Evolutionary conservation across 2,888 invertebrate genomes (phyloP), one percentile per base, ranked within the genome.

Genomic region (Brachyopa scutellaris): DNA sequence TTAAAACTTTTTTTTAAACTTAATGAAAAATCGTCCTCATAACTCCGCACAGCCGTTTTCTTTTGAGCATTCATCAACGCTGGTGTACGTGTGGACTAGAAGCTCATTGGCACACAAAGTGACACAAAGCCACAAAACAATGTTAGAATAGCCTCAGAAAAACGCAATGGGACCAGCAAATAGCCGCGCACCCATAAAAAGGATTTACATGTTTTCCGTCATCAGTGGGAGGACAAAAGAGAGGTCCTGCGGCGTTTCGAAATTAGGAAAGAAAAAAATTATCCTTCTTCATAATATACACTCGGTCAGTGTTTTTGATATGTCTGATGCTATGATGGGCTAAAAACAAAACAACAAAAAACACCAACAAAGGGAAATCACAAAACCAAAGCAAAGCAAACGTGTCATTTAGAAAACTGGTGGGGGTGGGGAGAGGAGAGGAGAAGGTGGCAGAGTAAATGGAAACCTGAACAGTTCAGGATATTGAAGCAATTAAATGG

Each of bases 161-260:
- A 59, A 55, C 62, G 49, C 57, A 59, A 64, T 62, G 40, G 62
- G 36, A 51, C 26, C 55, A 59, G 55, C 31, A 45, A 33, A 55
- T 17, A 23, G 47, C 21, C 51, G n/a, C 17, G 36, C 15, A 72
- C 42, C 51, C 66, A 67, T 53, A 66, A 79, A 79, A 79, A 79
- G 78, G 78, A 72, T 79, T 79, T 79, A 66, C 72, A 67, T 78
- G 78, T 66, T 53, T 26, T 51, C 42, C 64, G 51, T 72, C 15
- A 33, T 73, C 66, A 53, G n/a, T n/a, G n/a, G n/a, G n/a, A n/a
- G 59, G 45, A 73, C 66, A 57, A 67, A 53, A 53, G 42, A 47
- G 53, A 53, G 49, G 45, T 11, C 78, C 72, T 79, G 66, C 29
- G 66, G 78, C 66, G 59, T 61, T 72, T 53, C 8, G 29, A 79